Conservation (phyloP, 1,140 invertebrate species). For the Ectropis grisescens region DNA sequence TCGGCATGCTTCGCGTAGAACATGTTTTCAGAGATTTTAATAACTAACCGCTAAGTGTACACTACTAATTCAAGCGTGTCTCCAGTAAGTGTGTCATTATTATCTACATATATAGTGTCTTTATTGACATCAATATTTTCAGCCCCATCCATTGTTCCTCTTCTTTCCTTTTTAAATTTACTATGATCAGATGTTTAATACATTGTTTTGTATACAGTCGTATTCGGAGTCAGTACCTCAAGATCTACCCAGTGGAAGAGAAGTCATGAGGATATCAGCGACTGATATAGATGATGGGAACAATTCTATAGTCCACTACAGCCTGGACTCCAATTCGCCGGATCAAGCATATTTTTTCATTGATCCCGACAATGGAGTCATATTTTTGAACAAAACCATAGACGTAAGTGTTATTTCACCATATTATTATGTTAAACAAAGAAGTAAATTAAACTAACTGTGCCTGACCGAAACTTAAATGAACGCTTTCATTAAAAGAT, state of each 20-base stretch:
- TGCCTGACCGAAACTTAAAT: too few relatives aligned
- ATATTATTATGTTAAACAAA: too few relatives aligned
- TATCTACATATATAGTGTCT: too few relatives aligned
- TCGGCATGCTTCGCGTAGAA: conserved; percentile 66
- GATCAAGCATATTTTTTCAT: conserved; percentile 83
- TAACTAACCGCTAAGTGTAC: conserved; percentile 7
- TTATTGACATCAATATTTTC: too few relatives aligned
- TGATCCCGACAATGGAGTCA: conserved; percentile 82
- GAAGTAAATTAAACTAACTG: too few relatives aligned
- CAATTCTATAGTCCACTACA: conserved; percentile 82
- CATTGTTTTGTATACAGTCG: conserved; percentile 67
- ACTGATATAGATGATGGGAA: conserved; percentile 90
- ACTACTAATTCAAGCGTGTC: too few relatives aligned
- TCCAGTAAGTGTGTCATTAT: too few relatives aligned
- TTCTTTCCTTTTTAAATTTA: too few relatives aligned
- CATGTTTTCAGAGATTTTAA: conserved; percentile 26
- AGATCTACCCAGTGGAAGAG: conserved; percentile 76
- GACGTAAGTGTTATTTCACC: conserved; percentile 69
- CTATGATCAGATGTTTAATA: too few relatives aligned
- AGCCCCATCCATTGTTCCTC: too few relatives aligned
- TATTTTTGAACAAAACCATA: conserved; percentile 80
- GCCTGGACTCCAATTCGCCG: conserved; percentile 69
- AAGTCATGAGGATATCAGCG: conserved; percentile 89
- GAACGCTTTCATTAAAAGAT: too few relatives aligned
- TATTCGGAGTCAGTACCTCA: conserved; percentile 83